These are phyloP conservation scores for Rhingia campestris DNA, from an alignment of 2,888 invertebrate genomes.

Conservation along the genomic window DNA sequence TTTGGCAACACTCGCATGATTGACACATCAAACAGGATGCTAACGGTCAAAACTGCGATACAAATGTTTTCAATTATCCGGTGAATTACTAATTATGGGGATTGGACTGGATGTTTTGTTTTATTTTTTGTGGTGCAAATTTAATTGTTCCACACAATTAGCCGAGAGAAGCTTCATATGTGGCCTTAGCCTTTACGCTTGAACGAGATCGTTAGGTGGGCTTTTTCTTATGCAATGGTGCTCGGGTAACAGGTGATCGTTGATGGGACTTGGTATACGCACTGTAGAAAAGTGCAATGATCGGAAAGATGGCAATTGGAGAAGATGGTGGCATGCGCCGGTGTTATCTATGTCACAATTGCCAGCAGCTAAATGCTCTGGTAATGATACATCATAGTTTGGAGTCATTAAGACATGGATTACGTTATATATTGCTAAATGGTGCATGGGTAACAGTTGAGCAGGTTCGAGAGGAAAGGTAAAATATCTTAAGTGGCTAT, in stretches of 20 bases:
- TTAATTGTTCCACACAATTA: conserved; percentile 43
- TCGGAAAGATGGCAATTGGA: conserved; percentile 15
- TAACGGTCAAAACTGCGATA: too few relatives aligned
- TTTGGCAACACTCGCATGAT: conserved; percentile 8
- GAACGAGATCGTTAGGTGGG: conserved; percentile 10
- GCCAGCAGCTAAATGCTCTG: conserved; percentile 14
- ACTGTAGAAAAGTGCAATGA: neutral
- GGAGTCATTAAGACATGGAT: neutral
- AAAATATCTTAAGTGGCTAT: too few relatives aligned
- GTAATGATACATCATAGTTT: neutral
- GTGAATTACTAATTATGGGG: too few relatives aligned
- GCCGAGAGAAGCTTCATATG: neutral
- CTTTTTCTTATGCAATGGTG: conserved; percentile 23
- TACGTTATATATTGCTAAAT: conserved; percentile 27
- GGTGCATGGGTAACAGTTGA: conserved; percentile 29
- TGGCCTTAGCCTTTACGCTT: conserved; percentile 45
- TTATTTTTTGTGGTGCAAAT: neutral
- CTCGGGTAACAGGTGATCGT: conserved; percentile 1
- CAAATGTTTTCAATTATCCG: neutral
- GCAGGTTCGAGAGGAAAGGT: too few relatives aligned
- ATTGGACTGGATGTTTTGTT: neutral
- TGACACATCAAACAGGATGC: neutral
- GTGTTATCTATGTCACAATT: conserved; percentile 20
- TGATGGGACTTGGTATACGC: conserved; percentile 26
- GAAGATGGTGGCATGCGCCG: neutral